phyloP scores from a whole-genome alignment of 1,140 invertebrate genomes.

The Pachyrhynchus sulphureomaculatus region DNA sequence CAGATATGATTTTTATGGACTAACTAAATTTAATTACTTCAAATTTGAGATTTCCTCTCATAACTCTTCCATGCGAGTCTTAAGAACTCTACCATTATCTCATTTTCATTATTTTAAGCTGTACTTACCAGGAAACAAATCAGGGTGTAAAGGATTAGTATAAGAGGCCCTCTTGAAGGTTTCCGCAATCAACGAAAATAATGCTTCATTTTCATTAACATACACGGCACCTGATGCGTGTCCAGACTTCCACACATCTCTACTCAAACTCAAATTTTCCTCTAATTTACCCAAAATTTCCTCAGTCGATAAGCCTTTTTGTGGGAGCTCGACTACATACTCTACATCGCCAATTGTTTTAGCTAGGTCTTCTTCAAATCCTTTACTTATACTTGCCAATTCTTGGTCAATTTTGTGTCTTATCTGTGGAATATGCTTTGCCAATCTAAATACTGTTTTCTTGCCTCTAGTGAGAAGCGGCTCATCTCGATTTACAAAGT shows the following conservation, averaged over 20 bases:
- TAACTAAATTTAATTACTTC: too few species aligned
- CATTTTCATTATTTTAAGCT: too few species aligned
- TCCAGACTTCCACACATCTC: constrained; percentile 74
- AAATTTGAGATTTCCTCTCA: too few species aligned
- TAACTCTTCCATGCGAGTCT: too few species aligned
- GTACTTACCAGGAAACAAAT: constrained; percentile 85
- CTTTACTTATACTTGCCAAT: constrained; percentile 62
- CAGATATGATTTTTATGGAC: too few species aligned
- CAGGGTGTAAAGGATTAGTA: constrained; percentile 95
- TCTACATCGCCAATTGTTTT: constrained; percentile 62
- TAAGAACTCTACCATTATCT: too few species aligned
- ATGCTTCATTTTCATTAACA: constrained; percentile 66
- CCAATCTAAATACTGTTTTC: constrained; percentile 69
- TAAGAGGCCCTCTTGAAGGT: constrained; percentile 88
- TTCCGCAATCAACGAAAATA: constrained; percentile 74
- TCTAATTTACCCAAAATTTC: constrained; percentile 67
- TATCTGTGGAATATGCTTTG: constrained; percentile 72
- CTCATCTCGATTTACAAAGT: constrained; percentile 70
- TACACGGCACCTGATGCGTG: constrained; percentile 90
- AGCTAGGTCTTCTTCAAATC: constrained; percentile 68
- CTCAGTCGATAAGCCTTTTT: constrained; percentile 60
- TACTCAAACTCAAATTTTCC: constrained; percentile 69
- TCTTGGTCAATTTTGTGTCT: constrained; percentile 71
- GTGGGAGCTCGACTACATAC: constrained; percentile 69
- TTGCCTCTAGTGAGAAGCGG: constrained; percentile 70